Base-by-base conservation (phyloP, 2,113 vertebrate genomes). In the Scortum barcoo region DNA sequence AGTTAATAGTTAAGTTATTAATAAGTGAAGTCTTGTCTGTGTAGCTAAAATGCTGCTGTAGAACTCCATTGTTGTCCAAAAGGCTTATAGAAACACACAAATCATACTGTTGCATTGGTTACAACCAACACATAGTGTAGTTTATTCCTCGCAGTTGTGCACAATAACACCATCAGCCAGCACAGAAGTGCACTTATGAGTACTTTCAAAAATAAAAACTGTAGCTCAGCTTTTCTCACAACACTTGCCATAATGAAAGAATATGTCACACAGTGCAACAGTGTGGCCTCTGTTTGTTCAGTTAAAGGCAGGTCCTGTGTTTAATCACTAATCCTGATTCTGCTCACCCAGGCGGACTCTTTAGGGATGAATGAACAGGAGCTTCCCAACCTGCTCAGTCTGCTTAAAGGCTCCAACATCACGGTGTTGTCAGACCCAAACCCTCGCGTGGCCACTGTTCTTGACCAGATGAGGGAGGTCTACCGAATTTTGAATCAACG, bases 341-440 rank as follows among this genome's bases (percentile, higher is more conserved):
- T 82, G 51, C 22, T 93, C 50, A 83, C 80, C 2, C 81, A 95
- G 78, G 93, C 95, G 1, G 95, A 96, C 88, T 97, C 96, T 33
- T 86, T 97, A 63, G 96, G 96, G 46, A 96, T 97, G 96, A 97
- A 97, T 69, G 96, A 97, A 80, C 96, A 97, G 89, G 96, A 97
- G 83, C 95, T 96, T 30, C 96, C 96, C 51, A 97, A 96, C 83
- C 89, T 97, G 36, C 94, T 96, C 33, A 96, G 96, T 83, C 90
- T 96, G 5, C 89, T 97, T 12, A 95, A 95, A 74, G 95, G 95
- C 46, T 92, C 94, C 70, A 96, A 93, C 76, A 90, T 96, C 83
- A 96, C 95, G 0, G 94, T 96, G 56, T 73, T 97, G 66, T 96
- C 96, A 1, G 95, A 97, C 89, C 95, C 96, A 33, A 96, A 95